Percentiles rank a stretch among this genome's conserved stretches.
Conservation (phyloP, 1,140 invertebrate genomes). For the Eriocheir sinensis region DNA sequence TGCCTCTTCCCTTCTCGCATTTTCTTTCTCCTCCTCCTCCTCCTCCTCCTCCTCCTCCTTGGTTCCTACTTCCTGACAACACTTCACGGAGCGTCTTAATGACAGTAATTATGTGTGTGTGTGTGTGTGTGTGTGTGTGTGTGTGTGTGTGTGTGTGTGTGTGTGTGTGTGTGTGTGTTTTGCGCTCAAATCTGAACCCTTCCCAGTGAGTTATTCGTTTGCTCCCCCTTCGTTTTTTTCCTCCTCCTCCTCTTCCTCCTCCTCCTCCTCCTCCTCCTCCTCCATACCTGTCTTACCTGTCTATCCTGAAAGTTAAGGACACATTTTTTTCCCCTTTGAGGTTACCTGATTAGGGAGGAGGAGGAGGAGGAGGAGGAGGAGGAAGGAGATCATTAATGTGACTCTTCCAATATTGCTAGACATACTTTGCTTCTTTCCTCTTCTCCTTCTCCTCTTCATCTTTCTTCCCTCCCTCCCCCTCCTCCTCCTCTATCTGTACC, state of each 20-base stretch:
- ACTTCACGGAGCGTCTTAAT: constrained; percentile 13
- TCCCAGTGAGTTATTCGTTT: too few species aligned
- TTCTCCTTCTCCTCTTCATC: background rate
- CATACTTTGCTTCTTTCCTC: background rate
- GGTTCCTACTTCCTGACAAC: background rate
- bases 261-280: background rate
- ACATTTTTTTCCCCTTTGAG: background rate
- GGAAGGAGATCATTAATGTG: background rate
- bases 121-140: constrained; percentile 20
- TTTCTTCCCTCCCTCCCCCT: background rate
- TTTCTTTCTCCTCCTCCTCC: background rate
- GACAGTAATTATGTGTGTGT: constrained; percentile 5
- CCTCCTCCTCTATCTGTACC: too few species aligned
- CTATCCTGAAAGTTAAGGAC: background rate
- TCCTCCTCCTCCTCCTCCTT: background rate
- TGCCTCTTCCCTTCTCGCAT: background rate
- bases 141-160: constrained; percentile 19
- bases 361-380: background rate
- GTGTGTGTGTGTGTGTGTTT: constrained; percentile 19
- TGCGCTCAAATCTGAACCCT: too few species aligned
- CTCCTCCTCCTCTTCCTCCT: too few species aligned
- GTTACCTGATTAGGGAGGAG: constrained; percentile 30
- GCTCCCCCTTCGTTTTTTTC: too few species aligned
- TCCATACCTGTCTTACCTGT: background rate
- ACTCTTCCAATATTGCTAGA: background rate